phyloP scores from a whole-genome alignment of 2,797 vertebrate genomes.

The Phalanger gymnotis region DNA sequence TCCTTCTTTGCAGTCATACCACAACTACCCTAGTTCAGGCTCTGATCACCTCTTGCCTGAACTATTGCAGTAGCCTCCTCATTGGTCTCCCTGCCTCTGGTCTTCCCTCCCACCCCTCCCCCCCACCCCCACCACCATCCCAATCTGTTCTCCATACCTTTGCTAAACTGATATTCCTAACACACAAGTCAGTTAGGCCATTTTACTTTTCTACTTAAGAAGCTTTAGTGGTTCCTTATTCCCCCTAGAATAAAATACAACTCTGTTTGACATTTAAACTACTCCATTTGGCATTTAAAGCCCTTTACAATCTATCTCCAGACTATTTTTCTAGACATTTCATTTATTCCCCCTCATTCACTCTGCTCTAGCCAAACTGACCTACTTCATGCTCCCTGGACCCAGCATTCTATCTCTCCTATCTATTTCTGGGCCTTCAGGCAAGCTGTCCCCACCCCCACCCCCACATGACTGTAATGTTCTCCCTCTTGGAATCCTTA shows the following conservation, averaged over 20 bases:
- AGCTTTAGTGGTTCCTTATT: neutral
- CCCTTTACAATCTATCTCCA: neutral
- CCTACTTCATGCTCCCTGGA: neutral
- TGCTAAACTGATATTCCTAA: neutral
- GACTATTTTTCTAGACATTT: neutral
- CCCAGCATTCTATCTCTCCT: neutral
- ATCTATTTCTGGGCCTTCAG: neutral
- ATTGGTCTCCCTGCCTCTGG: neutral
- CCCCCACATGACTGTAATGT: neutral
- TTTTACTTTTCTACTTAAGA: neutral
- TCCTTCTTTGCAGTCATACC: neutral
- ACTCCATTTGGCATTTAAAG: neutral
- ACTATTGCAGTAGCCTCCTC: neutral
- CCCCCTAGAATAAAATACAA: neutral
- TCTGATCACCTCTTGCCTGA: neutral
- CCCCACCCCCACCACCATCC: fast-evolving
- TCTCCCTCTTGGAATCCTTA: neutral
- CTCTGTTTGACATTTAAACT: neutral
- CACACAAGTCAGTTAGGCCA: neutral
- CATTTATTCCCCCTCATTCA: neutral
- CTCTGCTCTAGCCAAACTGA: neutral
- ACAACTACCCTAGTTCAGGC: neutral
- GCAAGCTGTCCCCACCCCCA: neutral
- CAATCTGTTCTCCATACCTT: neutral
- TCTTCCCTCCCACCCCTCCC: neutral